Evolutionary conservation across 2,113 vertebrate genomes (phyloP).

Genomic region (Alaudala cheleensis): DNA sequence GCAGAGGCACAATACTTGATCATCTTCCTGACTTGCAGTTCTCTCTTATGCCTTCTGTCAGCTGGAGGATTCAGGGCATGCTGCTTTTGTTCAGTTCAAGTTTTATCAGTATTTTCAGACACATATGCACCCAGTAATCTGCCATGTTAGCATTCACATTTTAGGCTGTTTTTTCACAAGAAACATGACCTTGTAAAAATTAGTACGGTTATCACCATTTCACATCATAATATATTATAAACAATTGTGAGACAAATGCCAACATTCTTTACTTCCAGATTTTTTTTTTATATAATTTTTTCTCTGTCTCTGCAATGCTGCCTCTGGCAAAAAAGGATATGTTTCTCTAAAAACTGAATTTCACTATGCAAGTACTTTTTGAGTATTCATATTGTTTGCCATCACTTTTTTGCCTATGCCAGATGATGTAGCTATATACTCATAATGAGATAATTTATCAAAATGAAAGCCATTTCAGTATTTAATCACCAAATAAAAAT

Average conservation of each 20-base stretch:
- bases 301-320: neutral
- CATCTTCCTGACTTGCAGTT: neutral
- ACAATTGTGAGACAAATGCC: neutral
- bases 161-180: neutral
- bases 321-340: neutral
- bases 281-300: neutral
- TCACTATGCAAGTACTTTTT: neutral
- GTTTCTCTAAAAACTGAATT: neutral
- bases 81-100: neutral
- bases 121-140: neutral
- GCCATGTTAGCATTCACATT: neutral
- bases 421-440: neutral
- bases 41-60: neutral
- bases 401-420: neutral
- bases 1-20: neutral
- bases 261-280: neutral
- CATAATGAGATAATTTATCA: neutral
- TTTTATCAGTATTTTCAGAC: neutral
- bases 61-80: neutral
- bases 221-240: neutral
- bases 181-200: neutral
- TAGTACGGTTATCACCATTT: neutral
- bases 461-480: neutral
- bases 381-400: neutral
- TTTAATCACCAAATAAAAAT: conserved; percentile 13